Evolutionary conservation across 2,113 vertebrate species (phyloP), one percentile per base, ranked within the genome.

Genomic region (Grus americana): DNA sequence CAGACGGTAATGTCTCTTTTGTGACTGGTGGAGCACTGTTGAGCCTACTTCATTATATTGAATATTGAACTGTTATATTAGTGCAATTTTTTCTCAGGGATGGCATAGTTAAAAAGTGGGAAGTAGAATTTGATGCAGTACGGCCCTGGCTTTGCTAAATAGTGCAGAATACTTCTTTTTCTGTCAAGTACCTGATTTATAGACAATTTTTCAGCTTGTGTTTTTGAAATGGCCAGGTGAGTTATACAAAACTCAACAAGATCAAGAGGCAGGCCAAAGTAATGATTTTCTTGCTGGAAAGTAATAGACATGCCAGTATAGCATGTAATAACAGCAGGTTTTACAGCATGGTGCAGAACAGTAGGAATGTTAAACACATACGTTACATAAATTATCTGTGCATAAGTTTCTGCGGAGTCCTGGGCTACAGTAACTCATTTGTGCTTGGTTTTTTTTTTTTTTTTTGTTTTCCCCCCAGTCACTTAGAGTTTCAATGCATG

Each of bases 221-320:
- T 90, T 94, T 92, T 87, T 95, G 70, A 55, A 90, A 68, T 74
- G 78, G 47, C 84, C 52, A 74, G 90, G 82, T 92, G 85, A 94
- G 85, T 57, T 83, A 9, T 82, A 93, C 57, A 90, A 65, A 96
- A 71, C 79, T 71, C 81, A 86, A 58, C 83, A 91, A 70, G 72
- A 95, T 61, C 82, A 93, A 72, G 76, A 94, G 46, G 34, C 68
- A 92, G 91, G 79, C 49, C 84, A 65, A 74, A 85, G 46, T 87
- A 95, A 89, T 95, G 81, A 92, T 95, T 96, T 94, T 91, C 89
- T 87, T 95, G 84, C 88, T 97, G 91, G 73, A 68, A 96, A 93
- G 89, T 79, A 95, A 88, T 86, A 91, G 92, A 42, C 70, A 7
- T 92, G 91, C 80, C 67, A 91, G 85, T 36, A 83, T 76, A 52